phyloP scores from a whole-genome alignment of 2,888 invertebrate species.

The Griposia aprilina region DNA sequence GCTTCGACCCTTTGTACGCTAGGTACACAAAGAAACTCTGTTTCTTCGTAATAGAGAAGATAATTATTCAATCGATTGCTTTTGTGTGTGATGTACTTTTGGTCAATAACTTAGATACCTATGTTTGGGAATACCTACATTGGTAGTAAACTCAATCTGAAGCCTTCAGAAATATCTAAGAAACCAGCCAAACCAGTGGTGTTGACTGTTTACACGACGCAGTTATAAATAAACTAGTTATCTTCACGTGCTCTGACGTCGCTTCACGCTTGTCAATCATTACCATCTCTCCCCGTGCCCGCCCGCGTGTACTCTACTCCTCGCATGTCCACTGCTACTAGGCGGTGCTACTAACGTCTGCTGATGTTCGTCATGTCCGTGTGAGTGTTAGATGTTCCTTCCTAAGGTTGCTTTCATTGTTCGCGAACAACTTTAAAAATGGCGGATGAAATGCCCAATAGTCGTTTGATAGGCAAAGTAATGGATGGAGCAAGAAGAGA shows the following conservation, averaged over 20 bases:
- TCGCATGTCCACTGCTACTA: neutral
- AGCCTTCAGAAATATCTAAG: neutral
- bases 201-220: slow-evolving; percentile 27
- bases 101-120: too few species aligned
- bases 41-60: neutral
- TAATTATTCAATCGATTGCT: too few species aligned
- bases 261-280: slow-evolving; percentile 11
- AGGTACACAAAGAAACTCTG: neutral
- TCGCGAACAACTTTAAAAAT: neutral
- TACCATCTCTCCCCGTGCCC: neutral
- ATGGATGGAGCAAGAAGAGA: neutral
- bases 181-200: neutral
- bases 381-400: neutral
- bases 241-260: slow-evolving; percentile 16
- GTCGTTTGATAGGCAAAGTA: neutral
- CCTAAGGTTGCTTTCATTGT: neutral
- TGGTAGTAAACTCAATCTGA: neutral
- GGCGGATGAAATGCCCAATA: neutral
- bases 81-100: too few species aligned
- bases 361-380: neutral
- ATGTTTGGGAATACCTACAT: neutral
- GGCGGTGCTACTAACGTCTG: neutral
- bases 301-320: neutral
- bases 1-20: neutral
- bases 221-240: slow-evolving; percentile 28